Conservation (phyloP, 2,113 vertebrate species). For the Alaudala cheleensis region DNA sequence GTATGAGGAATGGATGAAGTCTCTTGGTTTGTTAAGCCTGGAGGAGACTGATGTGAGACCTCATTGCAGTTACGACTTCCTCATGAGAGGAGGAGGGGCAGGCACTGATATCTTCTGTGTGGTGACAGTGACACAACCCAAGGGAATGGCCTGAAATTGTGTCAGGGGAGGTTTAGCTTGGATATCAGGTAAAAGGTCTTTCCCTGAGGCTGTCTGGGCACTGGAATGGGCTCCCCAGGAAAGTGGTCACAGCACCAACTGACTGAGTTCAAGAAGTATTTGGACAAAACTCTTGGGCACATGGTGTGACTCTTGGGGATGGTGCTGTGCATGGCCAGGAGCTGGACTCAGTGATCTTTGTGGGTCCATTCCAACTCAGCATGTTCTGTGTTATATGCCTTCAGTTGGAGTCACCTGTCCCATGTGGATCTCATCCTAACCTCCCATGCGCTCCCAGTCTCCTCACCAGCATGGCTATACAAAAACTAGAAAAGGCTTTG, state of each 20-base stretch:
- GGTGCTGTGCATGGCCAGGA: neutral
- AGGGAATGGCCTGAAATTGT: neutral
- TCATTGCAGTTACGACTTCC: neutral
- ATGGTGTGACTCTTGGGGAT: neutral
- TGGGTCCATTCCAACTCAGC: neutral
- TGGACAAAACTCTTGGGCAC: neutral
- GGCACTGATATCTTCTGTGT: neutral
- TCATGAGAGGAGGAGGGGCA: neutral
- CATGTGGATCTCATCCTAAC: neutral
- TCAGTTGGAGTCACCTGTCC: neutral
- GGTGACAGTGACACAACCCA: neutral
- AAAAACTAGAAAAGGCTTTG: neutral
- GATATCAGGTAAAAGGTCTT: neutral
- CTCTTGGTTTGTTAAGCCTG: neutral
- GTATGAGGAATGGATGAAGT: fast-evolving
- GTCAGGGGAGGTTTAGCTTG: neutral
- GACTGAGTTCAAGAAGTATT: neutral
- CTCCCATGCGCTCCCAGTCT: fast-evolving
- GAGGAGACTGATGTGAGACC: neutral
- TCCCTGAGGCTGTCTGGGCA: neutral
- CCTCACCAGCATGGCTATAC: neutral
- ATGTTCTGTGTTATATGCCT: neutral
- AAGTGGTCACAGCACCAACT: neutral
- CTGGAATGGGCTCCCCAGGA: neutral
- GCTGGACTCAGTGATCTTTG: neutral